Percentiles rank a stretch among this genome's conserved stretches.
phyloP scores from a whole-genome alignment of 2,113 vertebrate genomes.

The Erythrolamprus reginae region DNA sequence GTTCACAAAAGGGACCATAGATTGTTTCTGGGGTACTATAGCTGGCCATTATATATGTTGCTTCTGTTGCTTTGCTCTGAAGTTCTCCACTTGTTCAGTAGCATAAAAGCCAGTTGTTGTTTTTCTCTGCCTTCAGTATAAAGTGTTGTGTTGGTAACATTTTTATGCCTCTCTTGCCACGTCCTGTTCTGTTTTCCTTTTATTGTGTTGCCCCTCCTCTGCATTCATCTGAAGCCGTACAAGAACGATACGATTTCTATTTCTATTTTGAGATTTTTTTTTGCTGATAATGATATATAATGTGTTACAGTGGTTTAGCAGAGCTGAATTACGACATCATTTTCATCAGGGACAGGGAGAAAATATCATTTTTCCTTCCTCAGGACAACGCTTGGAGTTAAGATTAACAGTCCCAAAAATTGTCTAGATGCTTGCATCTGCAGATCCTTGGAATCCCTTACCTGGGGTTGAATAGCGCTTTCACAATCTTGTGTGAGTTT shows the following conservation, averaged over 20 bases:
- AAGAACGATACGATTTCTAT: too few species aligned
- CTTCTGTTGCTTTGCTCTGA: not conserved
- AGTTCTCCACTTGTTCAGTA: not conserved
- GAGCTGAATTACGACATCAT: not conserved
- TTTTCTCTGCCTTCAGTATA: not conserved
- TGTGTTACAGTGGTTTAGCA: not conserved
- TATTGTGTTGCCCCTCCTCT: not conserved
- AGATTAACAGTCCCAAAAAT: not conserved
- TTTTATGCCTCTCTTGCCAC: not conserved
- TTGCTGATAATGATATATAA: too few species aligned
- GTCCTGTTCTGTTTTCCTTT: not conserved
- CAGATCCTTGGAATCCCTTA: not conserved
- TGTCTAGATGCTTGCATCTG: not conserved
- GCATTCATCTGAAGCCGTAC: too few species aligned
- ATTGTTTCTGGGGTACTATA: not conserved
- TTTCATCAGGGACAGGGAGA: not conserved
- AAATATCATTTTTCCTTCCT: not conserved
- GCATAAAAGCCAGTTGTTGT: not conserved
- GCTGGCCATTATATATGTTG: not conserved
- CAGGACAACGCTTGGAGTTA: not conserved
- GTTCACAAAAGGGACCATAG: not conserved
- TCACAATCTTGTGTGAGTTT: not conserved
- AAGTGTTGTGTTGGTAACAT: not conserved
- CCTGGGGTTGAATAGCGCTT: not conserved
- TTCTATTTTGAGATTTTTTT: too few species aligned